phyloP scores from a whole-genome alignment of 1,140 invertebrate genomes.

The Anagrus nilaparvatae region DNA sequence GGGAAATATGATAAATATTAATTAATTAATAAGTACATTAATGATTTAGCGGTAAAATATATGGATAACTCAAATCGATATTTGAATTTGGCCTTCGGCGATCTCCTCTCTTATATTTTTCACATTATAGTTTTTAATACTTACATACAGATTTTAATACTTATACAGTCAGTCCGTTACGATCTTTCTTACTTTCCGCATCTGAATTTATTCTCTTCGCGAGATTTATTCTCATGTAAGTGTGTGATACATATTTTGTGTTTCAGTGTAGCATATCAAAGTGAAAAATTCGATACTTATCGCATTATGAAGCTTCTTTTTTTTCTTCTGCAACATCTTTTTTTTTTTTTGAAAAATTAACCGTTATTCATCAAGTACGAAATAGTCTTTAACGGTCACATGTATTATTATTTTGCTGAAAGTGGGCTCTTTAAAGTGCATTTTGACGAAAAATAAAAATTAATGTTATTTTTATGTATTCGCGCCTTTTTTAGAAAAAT shows the following conservation, averaged over 20 bases:
- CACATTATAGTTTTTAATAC: neutral
- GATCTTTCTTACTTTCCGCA: conserved; percentile 4
- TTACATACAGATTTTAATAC: neutral
- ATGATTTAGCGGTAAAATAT: too few relatives aligned
- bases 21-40: too few relatives aligned
- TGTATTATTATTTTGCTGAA: too few relatives aligned
- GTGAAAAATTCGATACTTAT: neutral
- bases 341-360: neutral
- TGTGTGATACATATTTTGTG: neutral
- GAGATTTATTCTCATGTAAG: neutral
- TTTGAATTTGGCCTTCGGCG: neutral
- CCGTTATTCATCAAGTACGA: too few relatives aligned
- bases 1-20: too few relatives aligned
- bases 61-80: too few relatives aligned
- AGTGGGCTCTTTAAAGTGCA: too few relatives aligned
- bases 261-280: neutral
- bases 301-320: neutral
- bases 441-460: too few relatives aligned
- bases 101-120: neutral
- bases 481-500: too few relatives aligned
- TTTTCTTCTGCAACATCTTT: neutral
- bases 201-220: neutral
- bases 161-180: conserved; percentile 9
- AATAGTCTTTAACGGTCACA: too few relatives aligned
- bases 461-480: too few relatives aligned